Evolutionary conservation across 1,140 invertebrate genomes (phyloP), one percentile per base, ranked within the genome.

Genomic region (Meloidogyne exigua): DNA sequence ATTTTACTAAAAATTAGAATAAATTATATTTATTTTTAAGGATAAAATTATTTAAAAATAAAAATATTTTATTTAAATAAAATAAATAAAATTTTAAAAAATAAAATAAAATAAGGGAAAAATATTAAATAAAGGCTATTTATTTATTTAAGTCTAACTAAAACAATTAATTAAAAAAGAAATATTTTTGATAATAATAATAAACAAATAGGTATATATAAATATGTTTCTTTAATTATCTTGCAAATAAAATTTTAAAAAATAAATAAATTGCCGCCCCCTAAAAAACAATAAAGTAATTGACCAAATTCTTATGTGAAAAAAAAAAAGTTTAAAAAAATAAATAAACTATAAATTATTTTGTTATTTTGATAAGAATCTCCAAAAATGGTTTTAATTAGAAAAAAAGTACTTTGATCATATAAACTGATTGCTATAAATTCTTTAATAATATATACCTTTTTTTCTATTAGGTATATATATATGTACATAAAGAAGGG

Each of bases 391-490:
- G 49, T 57, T 49, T n/a, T 57, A 9, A n/a, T n/a, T 9, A 57
- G 7, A 57, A 57, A 49, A 49, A n/a, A 57, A 57, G n/a, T 57
- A 57, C 49, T 57, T 57, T 57, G 49, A 57, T 57, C 49, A 57
- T 3, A n/a, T n/a, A 57, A 57, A 57, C n/a, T 57, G 49, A 57
- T 57, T 57, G 9, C 49, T 57, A 57, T 12, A 57, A 57, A n/a
- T 57, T 7, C 49, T 9, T 1, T 18, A 15, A 44, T 44, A 44
- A 44, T 15, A 44, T 39, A 10, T 32, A 32, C 28, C 2, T 32
- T 3, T 2, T 7, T 3, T 32, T 32, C 28, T 32, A 32, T n/a
- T n/a, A n/a, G n/a, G n/a, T n/a, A n/a, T n/a, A n/a, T n/a, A n/a
- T n/a, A n/a, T n/a, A n/a, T n/a, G n/a, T n/a, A n/a, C n/a, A n/a